phyloP scores from a whole-genome alignment of 2,888 invertebrate species.

The Drosophila aldrichi region DNA sequence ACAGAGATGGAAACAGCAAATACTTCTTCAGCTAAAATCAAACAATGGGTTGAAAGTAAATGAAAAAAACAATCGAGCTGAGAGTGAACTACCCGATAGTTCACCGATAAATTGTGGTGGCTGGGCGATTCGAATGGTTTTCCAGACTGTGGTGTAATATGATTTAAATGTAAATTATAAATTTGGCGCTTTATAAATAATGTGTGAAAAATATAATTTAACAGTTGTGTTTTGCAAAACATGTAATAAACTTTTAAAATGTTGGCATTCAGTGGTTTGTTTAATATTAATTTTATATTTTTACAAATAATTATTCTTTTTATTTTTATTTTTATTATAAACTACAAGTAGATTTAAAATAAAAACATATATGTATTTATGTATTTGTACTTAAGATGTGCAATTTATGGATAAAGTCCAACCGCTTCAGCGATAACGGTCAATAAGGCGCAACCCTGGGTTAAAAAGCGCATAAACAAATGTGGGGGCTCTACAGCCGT shows the following conservation, averaged over 20 bases:
- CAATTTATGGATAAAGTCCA: constrained; percentile 30
- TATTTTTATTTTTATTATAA: too few species aligned
- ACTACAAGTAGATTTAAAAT: not conserved
- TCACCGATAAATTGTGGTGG: constrained; percentile 43
- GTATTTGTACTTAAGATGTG: not conserved
- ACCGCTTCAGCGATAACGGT: constrained; percentile 39
- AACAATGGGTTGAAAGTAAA: constrained; percentile 12
- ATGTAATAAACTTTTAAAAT: not conserved
- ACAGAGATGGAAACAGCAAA: not conserved
- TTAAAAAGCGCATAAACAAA: constrained; percentile 65
- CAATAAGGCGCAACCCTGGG: constrained; percentile 58
- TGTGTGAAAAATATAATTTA: not conserved
- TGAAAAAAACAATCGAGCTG: constrained; percentile 17
- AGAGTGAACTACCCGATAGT: constrained; percentile 40
- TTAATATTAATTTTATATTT: not conserved
- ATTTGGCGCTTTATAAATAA: not conserved
- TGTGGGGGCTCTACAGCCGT: constrained; percentile 32
- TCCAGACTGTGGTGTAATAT: not conserved
- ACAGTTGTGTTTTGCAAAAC: not conserved
- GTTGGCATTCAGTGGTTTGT: too few species aligned
- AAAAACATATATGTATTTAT: not conserved
- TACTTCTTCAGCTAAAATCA: constrained; percentile 2
- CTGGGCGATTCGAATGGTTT: not conserved
- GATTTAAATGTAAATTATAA: not conserved
- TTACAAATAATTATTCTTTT: too few species aligned